These are phyloP conservation scores for Erebia aethiops DNA, from an alignment of 2,888 invertebrate species.

Conservation along the genomic window DNA sequence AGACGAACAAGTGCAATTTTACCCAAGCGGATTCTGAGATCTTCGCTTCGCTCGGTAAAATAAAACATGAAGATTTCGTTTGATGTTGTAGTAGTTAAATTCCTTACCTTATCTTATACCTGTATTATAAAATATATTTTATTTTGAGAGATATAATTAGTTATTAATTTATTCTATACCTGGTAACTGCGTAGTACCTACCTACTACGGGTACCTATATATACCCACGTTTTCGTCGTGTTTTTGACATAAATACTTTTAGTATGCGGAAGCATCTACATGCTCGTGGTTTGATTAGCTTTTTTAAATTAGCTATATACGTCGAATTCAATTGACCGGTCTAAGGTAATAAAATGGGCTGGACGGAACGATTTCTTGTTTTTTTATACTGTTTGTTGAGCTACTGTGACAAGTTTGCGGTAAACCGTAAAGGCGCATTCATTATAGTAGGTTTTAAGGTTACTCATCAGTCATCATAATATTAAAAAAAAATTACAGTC, in stretches of 20 bases:
- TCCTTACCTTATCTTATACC: too few relatives aligned
- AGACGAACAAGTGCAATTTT: too few relatives aligned
- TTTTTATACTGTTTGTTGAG: constrained; percentile 55
- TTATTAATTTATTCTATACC: too few relatives aligned
- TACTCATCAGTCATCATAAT: constrained; percentile 29
- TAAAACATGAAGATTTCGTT: too few relatives aligned
- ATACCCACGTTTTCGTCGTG: neutral
- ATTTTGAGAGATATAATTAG: too few relatives aligned
- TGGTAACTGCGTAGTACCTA: too few relatives aligned
- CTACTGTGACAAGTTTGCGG: constrained; percentile 42
- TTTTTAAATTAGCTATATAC: constrained; percentile 42
- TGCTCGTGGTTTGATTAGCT: constrained; percentile 36
- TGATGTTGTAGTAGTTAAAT: too few relatives aligned
- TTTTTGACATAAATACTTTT: constrained; percentile 22
- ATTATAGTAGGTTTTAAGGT: constrained; percentile 27
- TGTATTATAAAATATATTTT: too few relatives aligned
- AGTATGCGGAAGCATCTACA: constrained; percentile 36
- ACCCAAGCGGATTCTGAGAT: too few relatives aligned
- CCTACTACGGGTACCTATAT: too few relatives aligned
- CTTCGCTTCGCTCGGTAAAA: too few relatives aligned
- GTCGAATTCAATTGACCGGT: constrained; percentile 41
- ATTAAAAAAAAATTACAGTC: too few relatives aligned
- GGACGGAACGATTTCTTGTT: constrained; percentile 56
- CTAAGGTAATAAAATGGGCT: constrained; percentile 46
- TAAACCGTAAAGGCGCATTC: constrained; percentile 39